Conservation (phyloP, 2,888 invertebrate genomes). For the Phalangium opilio region DNA sequence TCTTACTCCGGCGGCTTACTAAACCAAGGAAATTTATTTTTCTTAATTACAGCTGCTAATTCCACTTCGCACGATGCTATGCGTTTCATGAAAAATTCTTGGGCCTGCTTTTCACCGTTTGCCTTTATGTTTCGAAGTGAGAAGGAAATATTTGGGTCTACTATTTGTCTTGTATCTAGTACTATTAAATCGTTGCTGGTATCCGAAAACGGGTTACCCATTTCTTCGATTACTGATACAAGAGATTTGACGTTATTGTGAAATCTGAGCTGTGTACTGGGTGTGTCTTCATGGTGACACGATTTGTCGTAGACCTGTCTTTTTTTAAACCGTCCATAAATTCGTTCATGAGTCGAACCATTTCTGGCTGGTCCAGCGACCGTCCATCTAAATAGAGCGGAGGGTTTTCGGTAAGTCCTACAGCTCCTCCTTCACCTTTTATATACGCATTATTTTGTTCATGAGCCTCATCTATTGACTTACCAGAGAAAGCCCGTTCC, state of each 20-base stretch:
- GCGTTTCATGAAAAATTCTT: no score
- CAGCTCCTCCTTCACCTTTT: conserved; percentile 21
- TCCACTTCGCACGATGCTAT: no score
- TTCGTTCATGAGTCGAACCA: conserved; percentile 8
- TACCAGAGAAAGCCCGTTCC: neutral
- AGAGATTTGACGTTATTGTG: neutral
- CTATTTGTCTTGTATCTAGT: neutral
- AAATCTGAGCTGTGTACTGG: neutral
- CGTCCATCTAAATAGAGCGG: conserved; percentile 12
- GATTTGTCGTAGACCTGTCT: neutral
- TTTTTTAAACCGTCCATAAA: conserved; percentile 3
- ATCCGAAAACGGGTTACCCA: neutral
- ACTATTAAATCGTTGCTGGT: neutral
- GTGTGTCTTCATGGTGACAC: neutral
- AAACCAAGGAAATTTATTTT: neutral
- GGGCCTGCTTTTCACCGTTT: no score
- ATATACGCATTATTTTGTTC: conserved; percentile 22
- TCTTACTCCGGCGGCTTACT: neutral
- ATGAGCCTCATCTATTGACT: conserved; percentile 9
- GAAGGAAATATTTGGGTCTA: neutral
- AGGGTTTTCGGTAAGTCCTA: conserved; percentile 19
- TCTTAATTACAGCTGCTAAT: neutral
- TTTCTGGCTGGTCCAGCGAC: conserved; percentile 6
- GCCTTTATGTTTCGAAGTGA: neutral
- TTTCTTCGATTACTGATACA: neutral